Conservation (phyloP, 2,797 vertebrate genomes). For the Rhinella marina region DNA sequence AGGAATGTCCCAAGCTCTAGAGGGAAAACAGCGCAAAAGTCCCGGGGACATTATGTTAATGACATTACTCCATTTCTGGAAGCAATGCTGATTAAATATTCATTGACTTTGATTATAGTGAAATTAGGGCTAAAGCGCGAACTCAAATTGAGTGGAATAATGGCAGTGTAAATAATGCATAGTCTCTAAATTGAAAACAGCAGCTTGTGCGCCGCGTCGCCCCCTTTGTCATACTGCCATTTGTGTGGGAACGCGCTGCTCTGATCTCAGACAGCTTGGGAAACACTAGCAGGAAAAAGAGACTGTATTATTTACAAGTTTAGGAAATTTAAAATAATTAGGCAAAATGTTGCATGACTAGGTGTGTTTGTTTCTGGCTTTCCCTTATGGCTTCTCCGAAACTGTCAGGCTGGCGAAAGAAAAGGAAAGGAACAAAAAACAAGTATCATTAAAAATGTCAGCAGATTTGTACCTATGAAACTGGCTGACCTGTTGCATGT, state of each 20-base stretch:
- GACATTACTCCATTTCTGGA: slow-evolving; percentile 86
- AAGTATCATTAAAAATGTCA: no score
- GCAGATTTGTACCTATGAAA: no score
- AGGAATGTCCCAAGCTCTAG: slow-evolving; percentile 72
- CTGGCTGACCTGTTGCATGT: no score
- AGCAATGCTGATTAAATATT: slow-evolving; percentile 91
- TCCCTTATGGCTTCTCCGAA: slow-evolving; percentile 3
- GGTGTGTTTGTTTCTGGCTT: slow-evolving; percentile 10
- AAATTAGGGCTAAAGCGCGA: slow-evolving; percentile 87
- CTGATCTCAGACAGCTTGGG: slow-evolving; percentile 70
- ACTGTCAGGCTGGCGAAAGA: not conserved
- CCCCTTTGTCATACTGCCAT: slow-evolving; percentile 76
- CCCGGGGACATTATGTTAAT: slow-evolving; percentile 86
- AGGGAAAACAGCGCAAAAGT: slow-evolving; percentile 78
- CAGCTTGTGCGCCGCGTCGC: slow-evolving; percentile 74
- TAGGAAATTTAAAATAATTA: slow-evolving; percentile 42
- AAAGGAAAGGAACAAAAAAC: no score
- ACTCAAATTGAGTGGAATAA: slow-evolving; percentile 87
- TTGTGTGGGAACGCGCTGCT: slow-evolving; percentile 79
- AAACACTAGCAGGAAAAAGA: slow-evolving; percentile 62
- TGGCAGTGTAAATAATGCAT: slow-evolving; percentile 89
- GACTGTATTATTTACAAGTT: slow-evolving; percentile 18
- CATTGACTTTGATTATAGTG: slow-evolving; percentile 89
- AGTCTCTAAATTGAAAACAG: slow-evolving; percentile 87
- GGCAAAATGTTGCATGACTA: slow-evolving; percentile 10